A percentile compares a stretch with the other conserved stretches of the same genome.
phyloP scores from a whole-genome alignment of 2,113 vertebrate genomes.

The Hypanus sabinus region DNA sequence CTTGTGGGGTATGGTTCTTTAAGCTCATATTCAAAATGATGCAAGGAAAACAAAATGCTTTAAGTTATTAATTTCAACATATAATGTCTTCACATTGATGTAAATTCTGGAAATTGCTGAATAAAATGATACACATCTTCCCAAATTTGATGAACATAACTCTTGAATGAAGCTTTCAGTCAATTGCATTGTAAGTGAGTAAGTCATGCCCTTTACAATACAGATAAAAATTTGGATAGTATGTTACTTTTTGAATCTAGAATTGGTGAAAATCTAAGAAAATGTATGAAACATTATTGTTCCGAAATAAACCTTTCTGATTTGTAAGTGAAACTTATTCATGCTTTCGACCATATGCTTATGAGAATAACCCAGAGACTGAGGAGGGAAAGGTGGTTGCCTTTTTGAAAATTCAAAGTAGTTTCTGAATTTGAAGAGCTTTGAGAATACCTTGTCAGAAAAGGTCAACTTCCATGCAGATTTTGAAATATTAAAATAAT shows the following conservation, averaged over 20 bases:
- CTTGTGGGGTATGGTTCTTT: too few relatives aligned
- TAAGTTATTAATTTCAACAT: not conserved
- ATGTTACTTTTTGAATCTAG: not conserved
- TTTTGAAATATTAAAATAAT: not conserved
- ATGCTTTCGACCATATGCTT: not conserved
- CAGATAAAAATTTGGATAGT: too few relatives aligned
- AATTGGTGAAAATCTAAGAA: not conserved
- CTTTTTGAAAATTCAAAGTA: not conserved
- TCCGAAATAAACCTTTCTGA: not conserved
- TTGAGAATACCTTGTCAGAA: not conserved
- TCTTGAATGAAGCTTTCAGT: conserved; percentile 4
- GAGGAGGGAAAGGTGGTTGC: not conserved
- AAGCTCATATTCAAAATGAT: not conserved
- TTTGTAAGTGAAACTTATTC: not conserved
- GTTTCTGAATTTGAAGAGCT: not conserved
- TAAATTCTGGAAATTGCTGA: not conserved
- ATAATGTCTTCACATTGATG: not conserved
- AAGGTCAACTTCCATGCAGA: not conserved
- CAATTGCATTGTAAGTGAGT: too few relatives aligned
- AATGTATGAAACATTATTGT: not conserved
- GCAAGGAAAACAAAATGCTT: not conserved
- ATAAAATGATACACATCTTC: not conserved
- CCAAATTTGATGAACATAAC: not conserved
- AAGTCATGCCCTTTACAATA: too few relatives aligned
- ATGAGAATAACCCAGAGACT: conserved; percentile 5